Evolutionary conservation across 2,113 vertebrate genomes (phyloP).

Genomic region (Capreolus pygargus): DNA sequence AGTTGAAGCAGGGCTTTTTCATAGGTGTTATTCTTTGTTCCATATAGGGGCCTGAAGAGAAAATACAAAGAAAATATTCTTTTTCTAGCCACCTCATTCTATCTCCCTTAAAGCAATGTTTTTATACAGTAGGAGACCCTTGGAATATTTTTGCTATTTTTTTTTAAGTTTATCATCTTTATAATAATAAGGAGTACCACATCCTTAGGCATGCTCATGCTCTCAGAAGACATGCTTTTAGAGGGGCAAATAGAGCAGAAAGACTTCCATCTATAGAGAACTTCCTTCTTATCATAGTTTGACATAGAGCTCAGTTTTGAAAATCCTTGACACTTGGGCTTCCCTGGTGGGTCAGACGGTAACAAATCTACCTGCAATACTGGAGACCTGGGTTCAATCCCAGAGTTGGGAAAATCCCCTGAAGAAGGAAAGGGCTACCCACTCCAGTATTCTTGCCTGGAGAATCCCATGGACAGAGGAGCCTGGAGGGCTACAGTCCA

Average conservation of each 20-base stretch:
- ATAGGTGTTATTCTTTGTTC: not conserved
- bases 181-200: not conserved
- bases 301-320: not conserved
- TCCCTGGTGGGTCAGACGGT: not conserved
- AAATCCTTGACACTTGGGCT: not conserved
- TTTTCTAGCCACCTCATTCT: not conserved
- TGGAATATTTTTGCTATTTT: not conserved
- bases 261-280: not conserved
- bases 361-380: not conserved
- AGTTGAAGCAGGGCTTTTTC: not conserved
- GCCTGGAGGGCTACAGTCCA: not conserved
- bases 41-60: not conserved
- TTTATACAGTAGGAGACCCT: not conserved
- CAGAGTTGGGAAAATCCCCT: not conserved
- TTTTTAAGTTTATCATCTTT: not conserved
- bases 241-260: not conserved
- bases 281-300: not conserved
- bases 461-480: not conserved
- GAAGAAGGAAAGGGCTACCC: not conserved
- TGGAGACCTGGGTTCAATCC: not conserved
- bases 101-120: not conserved
- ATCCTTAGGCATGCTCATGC: fast-evolving
- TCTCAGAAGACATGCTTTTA: not conserved
- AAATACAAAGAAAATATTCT: not conserved
- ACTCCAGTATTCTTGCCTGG: not conserved